Conservation (phyloP, 2,888 invertebrate genomes). For the Apoderus coryli region DNA sequence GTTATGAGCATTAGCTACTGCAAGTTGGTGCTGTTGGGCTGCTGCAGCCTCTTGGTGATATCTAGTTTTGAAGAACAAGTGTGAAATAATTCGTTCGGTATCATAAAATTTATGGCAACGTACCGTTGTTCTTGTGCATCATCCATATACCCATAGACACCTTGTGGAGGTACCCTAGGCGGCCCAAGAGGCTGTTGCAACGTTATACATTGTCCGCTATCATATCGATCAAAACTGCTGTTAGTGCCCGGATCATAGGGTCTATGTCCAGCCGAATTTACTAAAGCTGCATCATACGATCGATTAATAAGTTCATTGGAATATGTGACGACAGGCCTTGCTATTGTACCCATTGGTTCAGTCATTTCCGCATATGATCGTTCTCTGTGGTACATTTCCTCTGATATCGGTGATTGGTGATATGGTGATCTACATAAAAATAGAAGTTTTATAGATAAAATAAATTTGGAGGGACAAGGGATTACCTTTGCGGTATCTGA, state of each 20-base stretch:
- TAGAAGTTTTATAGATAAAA: too few relatives aligned
- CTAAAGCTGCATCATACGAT: slow-evolving; percentile 36
- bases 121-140: slow-evolving; percentile 46
- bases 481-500: slow-evolving; percentile 33
- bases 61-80: too few relatives aligned
- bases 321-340: slow-evolving; percentile 43
- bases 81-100: too few relatives aligned
- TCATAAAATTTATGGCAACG: too few relatives aligned
- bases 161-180: slow-evolving; percentile 36
- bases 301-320: slow-evolving; percentile 37
- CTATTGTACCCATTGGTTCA: slow-evolving; percentile 41
- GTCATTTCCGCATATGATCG: slow-evolving; percentile 48
- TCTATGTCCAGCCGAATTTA: slow-evolving; percentile 38
- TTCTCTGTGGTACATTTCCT: slow-evolving; percentile 35
- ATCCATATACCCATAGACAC: slow-evolving; percentile 47
- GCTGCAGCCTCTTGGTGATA: slow-evolving; percentile 28
- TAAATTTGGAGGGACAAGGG: too few relatives aligned
- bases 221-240: slow-evolving; percentile 37
- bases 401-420: slow-evolving; percentile 47
- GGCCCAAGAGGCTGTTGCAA: slow-evolving; percentile 35
- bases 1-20: slow-evolving; percentile 36
- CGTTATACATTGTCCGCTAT: slow-evolving; percentile 33
- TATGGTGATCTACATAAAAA: slow-evolving; percentile 34
- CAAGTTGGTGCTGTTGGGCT: slow-evolving; percentile 37
- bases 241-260: slow-evolving; percentile 39